phyloP scores from a whole-genome alignment of 1,140 invertebrate genomes.

The Zophobas atratus region DNA sequence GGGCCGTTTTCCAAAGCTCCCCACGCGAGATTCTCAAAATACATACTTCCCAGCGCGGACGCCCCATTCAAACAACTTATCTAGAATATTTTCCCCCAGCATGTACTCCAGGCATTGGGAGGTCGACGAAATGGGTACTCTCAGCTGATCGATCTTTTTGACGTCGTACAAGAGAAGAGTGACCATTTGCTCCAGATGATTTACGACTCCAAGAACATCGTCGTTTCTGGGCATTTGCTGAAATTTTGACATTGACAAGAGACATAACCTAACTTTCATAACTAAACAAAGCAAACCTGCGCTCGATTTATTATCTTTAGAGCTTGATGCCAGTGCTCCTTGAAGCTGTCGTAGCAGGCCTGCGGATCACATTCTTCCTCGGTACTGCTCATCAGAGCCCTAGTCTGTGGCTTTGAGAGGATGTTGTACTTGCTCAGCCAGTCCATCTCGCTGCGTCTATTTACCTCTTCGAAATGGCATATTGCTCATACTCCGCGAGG shows the following conservation, averaged over 20 bases:
- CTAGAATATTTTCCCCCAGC: constrained; percentile 83
- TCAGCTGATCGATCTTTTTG: constrained; percentile 69
- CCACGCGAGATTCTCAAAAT: no score
- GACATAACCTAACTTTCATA: constrained; percentile 25
- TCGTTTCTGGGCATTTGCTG: constrained; percentile 76
- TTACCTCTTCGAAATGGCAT: constrained; percentile 25
- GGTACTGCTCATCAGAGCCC: constrained; percentile 59
- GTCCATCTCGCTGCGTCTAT: constrained; percentile 52
- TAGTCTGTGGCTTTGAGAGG: constrained; percentile 53
- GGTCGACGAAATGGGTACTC: constrained; percentile 68
- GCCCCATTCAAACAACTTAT: constrained; percentile 85
- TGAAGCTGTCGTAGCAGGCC: constrained; percentile 93
- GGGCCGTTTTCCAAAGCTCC: background rate
- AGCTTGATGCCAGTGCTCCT: constrained; percentile 95
- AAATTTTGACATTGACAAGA: constrained; percentile 43
- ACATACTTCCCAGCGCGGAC: constrained; percentile 79
- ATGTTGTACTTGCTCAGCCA: constrained; percentile 63
- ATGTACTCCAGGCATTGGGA: constrained; percentile 84
- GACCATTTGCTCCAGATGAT: constrained; percentile 93
- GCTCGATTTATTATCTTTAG: constrained; percentile 84
- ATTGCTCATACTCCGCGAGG: background rate
- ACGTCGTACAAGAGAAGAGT: constrained; percentile 90
- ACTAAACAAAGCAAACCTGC: constrained; percentile 54
- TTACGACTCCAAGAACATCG: constrained; percentile 91
- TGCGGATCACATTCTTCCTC: constrained; percentile 76